phyloP scores from a whole-genome alignment of 2,888 invertebrate genomes.

The Blomia tropicalis region DNA sequence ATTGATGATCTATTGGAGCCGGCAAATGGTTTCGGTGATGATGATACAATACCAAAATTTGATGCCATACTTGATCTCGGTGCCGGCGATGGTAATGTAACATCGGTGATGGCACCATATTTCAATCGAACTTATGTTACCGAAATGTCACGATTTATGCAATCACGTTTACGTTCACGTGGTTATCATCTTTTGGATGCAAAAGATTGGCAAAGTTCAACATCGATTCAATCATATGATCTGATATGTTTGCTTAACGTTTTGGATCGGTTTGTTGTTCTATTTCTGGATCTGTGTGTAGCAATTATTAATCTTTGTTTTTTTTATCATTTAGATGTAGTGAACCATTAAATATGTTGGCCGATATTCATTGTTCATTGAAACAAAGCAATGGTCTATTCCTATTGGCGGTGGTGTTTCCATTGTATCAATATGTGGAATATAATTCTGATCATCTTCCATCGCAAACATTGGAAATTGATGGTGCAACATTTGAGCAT shows the following conservation, averaged over 20 bases:
- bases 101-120: slow-evolving; percentile 55
- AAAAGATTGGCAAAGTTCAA: slow-evolving; percentile 46
- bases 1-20: background rate
- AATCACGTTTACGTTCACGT: slow-evolving; percentile 53
- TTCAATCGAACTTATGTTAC: slow-evolving; percentile 65
- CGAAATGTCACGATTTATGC: slow-evolving; percentile 79
- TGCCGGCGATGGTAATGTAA: slow-evolving; percentile 89
- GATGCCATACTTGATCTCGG: slow-evolving; percentile 57
- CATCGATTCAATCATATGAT: slow-evolving; percentile 43
- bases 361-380: slow-evolving; percentile 53
- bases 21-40: too few species aligned
- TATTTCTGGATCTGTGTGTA: background rate
- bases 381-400: slow-evolving; percentile 52
- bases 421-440: slow-evolving; percentile 87
- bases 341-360: slow-evolving; percentile 59
- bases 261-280: slow-evolving; percentile 45
- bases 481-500: slow-evolving; percentile 40
- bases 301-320: background rate
- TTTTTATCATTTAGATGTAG: slow-evolving; percentile 49
- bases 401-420: slow-evolving; percentile 76
- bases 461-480: slow-evolving; percentile 35
- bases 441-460: slow-evolving; percentile 34
- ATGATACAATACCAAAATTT: slow-evolving; percentile 30
- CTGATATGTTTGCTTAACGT: slow-evolving; percentile 79
- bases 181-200: slow-evolving; percentile 57